Evolutionary conservation across 2,113 vertebrate species (phyloP), one percentile per base, ranked within the genome.

Genomic region (Raja brachyura): DNA sequence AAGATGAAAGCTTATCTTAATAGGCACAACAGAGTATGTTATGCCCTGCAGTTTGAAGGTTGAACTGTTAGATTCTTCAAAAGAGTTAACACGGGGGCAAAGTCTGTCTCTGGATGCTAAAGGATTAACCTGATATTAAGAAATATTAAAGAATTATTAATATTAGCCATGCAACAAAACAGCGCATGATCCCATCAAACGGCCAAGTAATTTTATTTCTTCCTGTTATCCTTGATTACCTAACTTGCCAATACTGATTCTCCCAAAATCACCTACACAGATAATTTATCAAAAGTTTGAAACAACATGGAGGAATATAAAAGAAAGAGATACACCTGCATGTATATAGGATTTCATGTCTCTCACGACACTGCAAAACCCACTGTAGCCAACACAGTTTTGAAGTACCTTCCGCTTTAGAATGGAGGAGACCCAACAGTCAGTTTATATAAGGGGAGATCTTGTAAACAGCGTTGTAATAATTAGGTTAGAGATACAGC

Each of bases 71-170:
- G 3, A 39, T 0, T 0, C 33, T 90, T 31, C 31, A 22, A 90
- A 85, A 33, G 28, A 39, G 31, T 68, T 20, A 90, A 18, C 6
- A 18, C 39, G 63, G 39, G 61, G 16, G 22, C 56, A 8, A 90
- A 70, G 70, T 68, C 86, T 90, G 63, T 70, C 20, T n/a, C 61
- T 14, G 10, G 14, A 18, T 68, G 39, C n/a, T n/a, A 18, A 4
- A 68, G 66, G 31, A 66, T 90, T 90, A 90, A 70, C 20, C 63
- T 90, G 88, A 90, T 31, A 70, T 90, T 90, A 90, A 33, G 66
- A 70, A 48, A 33, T 68, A 68, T 68, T 68, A 68, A 28, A 22
- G 31, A 28, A 66, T 59, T 25, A 31, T 18, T 90, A 90, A 90
- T 22, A 61, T 70, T 90, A 22, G 31, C 63, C 5, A 8, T 22